Percentiles rank a stretch among this genome's conserved stretches.
These are phyloP conservation scores for Prionailurus viverrinus DNA, from an alignment of 2,113 vertebrate species.

Conservation along the genomic window DNA sequence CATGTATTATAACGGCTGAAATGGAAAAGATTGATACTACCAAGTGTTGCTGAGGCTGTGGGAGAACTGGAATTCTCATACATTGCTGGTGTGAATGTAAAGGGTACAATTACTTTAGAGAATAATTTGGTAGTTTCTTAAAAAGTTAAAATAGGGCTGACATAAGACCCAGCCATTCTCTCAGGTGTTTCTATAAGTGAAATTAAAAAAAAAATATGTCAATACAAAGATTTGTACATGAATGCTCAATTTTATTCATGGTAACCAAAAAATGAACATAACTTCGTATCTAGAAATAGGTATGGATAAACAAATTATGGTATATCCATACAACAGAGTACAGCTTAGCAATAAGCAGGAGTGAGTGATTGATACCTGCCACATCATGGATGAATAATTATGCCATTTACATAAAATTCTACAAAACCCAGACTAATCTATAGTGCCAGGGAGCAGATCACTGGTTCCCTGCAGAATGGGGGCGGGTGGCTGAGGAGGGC, in stretches of 20 bases:
- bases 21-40: not conserved
- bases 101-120: not conserved
- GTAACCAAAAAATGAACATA: not conserved
- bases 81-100: not conserved
- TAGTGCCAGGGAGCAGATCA: not conserved
- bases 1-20: not conserved
- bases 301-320: not conserved
- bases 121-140: not conserved
- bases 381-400: not conserved
- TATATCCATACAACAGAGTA: not conserved
- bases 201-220: not conserved
- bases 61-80: not conserved
- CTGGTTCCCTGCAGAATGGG: not conserved
- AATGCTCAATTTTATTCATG: not conserved
- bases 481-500: not conserved
- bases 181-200: not conserved
- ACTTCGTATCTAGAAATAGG: not conserved
- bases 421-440: not conserved
- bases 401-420: not conserved
- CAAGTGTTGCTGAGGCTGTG: not conserved
- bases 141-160: not conserved
- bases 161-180: not conserved
- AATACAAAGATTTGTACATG: not conserved
- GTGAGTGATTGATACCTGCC: not conserved
- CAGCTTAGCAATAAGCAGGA: not conserved